Evolutionary conservation across 2,113 vertebrate genomes (phyloP).

Genomic region (Urocitellus parryii): DNA sequence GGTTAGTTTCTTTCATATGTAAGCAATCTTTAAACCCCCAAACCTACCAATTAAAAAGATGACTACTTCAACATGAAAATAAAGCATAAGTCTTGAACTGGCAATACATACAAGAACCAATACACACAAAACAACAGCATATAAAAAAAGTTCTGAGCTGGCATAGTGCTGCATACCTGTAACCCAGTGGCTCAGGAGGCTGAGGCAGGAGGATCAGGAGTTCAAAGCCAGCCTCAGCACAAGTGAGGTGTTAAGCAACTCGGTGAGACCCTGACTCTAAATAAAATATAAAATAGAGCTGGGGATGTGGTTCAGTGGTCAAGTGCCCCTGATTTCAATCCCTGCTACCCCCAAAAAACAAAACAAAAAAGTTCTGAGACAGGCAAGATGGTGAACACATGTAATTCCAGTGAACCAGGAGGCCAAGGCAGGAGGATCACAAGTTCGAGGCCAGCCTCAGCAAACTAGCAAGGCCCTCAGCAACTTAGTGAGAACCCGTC

Average conservation of each 20-base stretch:
- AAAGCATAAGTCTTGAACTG: constrained; percentile 12
- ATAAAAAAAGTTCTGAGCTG: background rate
- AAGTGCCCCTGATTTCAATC: too few relatives aligned
- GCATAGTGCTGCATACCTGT: too few relatives aligned
- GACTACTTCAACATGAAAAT: constrained; percentile 26
- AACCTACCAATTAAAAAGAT: background rate
- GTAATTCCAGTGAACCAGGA: too few relatives aligned
- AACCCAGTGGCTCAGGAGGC: too few relatives aligned
- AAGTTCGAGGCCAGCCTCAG: background rate
- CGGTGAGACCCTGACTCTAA: too few relatives aligned
- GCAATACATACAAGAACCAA: constrained; percentile 21
- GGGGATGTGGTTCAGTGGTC: too few relatives aligned
- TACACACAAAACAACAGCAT: background rate
- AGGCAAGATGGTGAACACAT: background rate
- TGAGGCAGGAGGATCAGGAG: too few relatives aligned
- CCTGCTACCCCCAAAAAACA: too few relatives aligned
- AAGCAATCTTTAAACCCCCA: background rate
- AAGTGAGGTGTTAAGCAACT: too few relatives aligned
- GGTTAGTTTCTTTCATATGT: background rate
- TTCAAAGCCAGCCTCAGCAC: too few relatives aligned
- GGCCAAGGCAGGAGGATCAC: background rate
- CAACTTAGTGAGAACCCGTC: background rate
- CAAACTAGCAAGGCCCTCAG: background rate
- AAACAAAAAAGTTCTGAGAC: background rate
- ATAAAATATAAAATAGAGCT: too few relatives aligned